Evolutionary conservation across 2,888 invertebrate genomes (phyloP).

Genomic region (Brachypalpus laphriformis): DNA sequence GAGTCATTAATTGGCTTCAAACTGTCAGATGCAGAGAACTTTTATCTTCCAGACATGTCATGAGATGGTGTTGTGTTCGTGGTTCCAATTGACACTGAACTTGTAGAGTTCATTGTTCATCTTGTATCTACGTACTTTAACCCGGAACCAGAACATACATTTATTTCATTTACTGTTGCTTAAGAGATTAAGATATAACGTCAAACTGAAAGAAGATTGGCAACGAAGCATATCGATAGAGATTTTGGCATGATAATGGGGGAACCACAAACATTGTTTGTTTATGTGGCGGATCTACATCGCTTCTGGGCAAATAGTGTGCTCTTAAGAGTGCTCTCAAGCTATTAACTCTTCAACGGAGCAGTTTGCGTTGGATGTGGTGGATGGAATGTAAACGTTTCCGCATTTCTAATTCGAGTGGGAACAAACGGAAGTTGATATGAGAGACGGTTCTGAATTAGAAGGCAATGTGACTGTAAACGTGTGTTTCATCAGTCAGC

Average conservation of each 20-base stretch:
- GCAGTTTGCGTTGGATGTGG: not conserved
- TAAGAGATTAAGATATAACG: constrained; percentile 2
- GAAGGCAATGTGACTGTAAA: not conserved
- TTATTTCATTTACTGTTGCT: constrained; percentile 9
- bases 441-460: not conserved
- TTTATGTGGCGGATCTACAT: constrained; percentile 23
- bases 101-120: constrained; percentile 30
- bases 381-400: constrained; percentile 25
- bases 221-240: not conserved
- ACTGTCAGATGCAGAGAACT: constrained; percentile 52
- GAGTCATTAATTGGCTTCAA: constrained; percentile 68
- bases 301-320: constrained; percentile 28
- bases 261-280: not conserved
- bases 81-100: constrained; percentile 56
- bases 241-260: not conserved
- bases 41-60: constrained; percentile 22
- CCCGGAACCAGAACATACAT: constrained; percentile 42
- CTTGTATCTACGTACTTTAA: too few species aligned
- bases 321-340: constrained; percentile 34
- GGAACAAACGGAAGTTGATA: constrained; percentile 33
- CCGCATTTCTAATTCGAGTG: constrained; percentile 58
- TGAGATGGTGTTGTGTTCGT: not conserved
- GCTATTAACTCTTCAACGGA: constrained; percentile 2
- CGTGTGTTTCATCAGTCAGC: not conserved
- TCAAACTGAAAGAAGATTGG: not conserved